A percentile compares a stretch with the other conserved stretches of the same genome.
Evolutionary conservation across 2,113 vertebrate species (phyloP).

Genomic region (Falcunculus frontatus): DNA sequence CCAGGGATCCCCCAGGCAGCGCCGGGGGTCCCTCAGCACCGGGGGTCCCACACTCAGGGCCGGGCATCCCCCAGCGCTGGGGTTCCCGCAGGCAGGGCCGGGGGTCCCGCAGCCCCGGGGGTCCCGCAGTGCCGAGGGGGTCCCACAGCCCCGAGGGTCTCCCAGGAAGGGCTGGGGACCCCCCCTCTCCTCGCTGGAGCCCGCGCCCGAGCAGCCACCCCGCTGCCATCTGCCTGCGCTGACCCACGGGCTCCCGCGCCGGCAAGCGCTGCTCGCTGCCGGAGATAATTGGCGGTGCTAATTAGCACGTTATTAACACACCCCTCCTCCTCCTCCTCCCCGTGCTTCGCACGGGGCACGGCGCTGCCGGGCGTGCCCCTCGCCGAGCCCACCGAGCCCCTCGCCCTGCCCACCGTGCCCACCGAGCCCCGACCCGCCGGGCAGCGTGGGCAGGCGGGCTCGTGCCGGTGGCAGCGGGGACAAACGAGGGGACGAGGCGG

Average conservation of each 20-base stretch:
- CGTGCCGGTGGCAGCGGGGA: no score
- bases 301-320: constrained; percentile 40
- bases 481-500: no score
- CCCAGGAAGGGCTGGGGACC: background rate
- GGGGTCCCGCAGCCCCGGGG: background rate
- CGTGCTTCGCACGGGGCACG: background rate
- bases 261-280: background rate
- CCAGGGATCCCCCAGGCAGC: background rate
- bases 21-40: background rate
- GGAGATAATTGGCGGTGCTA: constrained; percentile 40
- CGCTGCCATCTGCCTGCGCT: constrained; percentile 39
- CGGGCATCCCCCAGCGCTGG: rapidly evolving
- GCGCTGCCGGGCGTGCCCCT: background rate
- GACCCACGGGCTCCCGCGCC: background rate
- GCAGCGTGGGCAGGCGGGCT: no score
- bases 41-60: background rate
- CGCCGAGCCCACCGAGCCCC: background rate
- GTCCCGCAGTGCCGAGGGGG: background rate
- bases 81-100: no score
- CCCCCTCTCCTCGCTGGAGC: background rate
- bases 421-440: no score
- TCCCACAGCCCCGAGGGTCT: background rate
- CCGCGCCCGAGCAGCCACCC: background rate
- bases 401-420: no score
- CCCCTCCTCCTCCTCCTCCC: background rate